Conservation (phyloP, 2,797 vertebrate species). For the Rousettus madagascariensis region DNA sequence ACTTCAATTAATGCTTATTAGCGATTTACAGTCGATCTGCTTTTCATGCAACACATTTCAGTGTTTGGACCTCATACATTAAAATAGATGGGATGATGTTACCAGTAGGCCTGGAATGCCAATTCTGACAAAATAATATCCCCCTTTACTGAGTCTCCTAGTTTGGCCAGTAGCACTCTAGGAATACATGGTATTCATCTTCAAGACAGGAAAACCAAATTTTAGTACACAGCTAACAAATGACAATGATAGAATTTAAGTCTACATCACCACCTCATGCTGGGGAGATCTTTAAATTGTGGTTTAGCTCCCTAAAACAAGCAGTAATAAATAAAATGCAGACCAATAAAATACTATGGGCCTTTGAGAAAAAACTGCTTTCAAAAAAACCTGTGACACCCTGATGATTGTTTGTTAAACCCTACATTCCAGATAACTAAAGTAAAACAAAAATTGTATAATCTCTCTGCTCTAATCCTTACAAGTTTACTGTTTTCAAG, state of each 20-base stretch:
- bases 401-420: not conserved
- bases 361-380: not conserved
- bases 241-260: not conserved
- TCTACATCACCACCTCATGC: not conserved
- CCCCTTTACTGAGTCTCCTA: not conserved
- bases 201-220: not conserved
- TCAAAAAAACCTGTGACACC: not conserved
- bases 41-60: not conserved
- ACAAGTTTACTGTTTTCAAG: not conserved
- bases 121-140: not conserved
- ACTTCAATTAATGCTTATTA: not conserved
- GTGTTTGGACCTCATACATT: not conserved
- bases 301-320: not conserved
- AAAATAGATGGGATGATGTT: not conserved
- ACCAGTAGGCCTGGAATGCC: not conserved
- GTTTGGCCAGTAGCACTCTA: not conserved
- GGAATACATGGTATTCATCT: not conserved
- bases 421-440: not conserved
- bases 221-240: not conserved
- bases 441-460: not conserved
- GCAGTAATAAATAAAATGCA: not conserved
- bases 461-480: not conserved
- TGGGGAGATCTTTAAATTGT: not conserved
- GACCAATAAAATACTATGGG: not conserved
- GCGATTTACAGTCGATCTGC: not conserved